Evolutionary conservation across 2,113 vertebrate genomes (phyloP).

Genomic region (Lontra canadensis): DNA sequence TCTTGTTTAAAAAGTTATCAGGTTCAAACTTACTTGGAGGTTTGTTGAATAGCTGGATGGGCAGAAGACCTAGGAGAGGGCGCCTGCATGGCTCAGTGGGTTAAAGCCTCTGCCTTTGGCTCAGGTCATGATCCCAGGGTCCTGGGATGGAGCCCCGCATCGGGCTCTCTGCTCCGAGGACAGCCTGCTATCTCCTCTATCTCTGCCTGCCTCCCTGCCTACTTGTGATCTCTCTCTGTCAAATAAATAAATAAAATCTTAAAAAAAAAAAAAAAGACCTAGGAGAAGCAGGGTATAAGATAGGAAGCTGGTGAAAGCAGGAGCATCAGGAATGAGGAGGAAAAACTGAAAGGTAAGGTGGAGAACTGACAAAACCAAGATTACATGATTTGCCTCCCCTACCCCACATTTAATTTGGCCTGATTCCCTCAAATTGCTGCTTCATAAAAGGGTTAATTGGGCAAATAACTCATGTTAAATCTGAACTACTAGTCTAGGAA

Average conservation of each 20-base stretch:
- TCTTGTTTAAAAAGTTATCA: background rate
- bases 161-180: too few relatives aligned
- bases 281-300: background rate
- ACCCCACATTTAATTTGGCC: background rate
- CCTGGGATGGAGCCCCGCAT: too few relatives aligned
- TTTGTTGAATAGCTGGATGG: background rate
- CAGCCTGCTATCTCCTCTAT: too few relatives aligned
- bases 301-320: background rate
- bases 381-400: background rate
- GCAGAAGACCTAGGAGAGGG: background rate
- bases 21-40: background rate
- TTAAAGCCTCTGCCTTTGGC: too few relatives aligned
- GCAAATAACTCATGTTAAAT: slow-evolving; percentile 19
- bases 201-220: too few relatives aligned
- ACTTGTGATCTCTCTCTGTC: too few relatives aligned
- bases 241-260: too few relatives aligned
- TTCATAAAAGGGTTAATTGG: background rate
- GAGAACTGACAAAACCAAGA: background rate
- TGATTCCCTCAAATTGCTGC: background rate
- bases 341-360: background rate
- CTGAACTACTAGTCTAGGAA: background rate
- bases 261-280: background rate
- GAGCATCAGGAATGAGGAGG: background rate
- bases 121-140: too few relatives aligned
- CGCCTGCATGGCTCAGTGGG: too few relatives aligned